A percentile compares a stretch with the other conserved stretches of the same genome.
Evolutionary conservation across 2,888 invertebrate species (phyloP).

Genomic region (Ennomos quercinarius): DNA sequence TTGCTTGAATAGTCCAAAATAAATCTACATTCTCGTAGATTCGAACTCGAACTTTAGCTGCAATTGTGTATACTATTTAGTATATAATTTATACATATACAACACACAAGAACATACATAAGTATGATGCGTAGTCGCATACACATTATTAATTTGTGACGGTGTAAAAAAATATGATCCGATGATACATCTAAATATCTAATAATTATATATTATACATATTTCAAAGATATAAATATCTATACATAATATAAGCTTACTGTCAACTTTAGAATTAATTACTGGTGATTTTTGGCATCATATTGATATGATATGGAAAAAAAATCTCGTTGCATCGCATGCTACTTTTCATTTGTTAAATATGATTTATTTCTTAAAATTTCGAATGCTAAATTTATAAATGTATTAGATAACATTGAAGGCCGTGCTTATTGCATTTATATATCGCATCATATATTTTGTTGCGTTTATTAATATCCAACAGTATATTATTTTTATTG

Average conservation of each 20-base stretch:
- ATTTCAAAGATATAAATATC: slow-evolving; percentile 34
- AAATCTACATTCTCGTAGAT: no score
- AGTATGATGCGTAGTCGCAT: background rate
- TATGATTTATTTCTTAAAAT: slow-evolving; percentile 9
- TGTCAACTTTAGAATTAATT: slow-evolving; percentile 16
- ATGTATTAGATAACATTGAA: slow-evolving; percentile 29
- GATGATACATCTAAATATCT: slow-evolving; percentile 36
- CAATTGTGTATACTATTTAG: background rate
- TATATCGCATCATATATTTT: slow-evolving; percentile 24
- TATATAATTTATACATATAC: background rate
- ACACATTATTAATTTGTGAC: slow-evolving; percentile 22
- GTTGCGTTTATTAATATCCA: slow-evolving; percentile 22
- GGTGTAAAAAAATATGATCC: slow-evolving; percentile 43
- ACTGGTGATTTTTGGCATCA: slow-evolving; percentile 29
- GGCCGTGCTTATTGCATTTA: slow-evolving; percentile 31
- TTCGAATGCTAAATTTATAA: slow-evolving; percentile 10
- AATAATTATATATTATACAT: slow-evolving; percentile 8
- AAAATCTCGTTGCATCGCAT: slow-evolving; percentile 19
- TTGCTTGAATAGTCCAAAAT: no score
- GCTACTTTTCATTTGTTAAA: background rate
- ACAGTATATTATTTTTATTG: slow-evolving; percentile 4
- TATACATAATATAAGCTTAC: slow-evolving; percentile 28
- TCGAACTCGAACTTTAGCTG: no score
- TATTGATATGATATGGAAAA: slow-evolving; percentile 15
- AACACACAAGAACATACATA: slow-evolving; percentile 12